Evolutionary conservation across 2,113 vertebrate genomes (phyloP).

Genomic region (Orthonyx spaldingii): DNA sequence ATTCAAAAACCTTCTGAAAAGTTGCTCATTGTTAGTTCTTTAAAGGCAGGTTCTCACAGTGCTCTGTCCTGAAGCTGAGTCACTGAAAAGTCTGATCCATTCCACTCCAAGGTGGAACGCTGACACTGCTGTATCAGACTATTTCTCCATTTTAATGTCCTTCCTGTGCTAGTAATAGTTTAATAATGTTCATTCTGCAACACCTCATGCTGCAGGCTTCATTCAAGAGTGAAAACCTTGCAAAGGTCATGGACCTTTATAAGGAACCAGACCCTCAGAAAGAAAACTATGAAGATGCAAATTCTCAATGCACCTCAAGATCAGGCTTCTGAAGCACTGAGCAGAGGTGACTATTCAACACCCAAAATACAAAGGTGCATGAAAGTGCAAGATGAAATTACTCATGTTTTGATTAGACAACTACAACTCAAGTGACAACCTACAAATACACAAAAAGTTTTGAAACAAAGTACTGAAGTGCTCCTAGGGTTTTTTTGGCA

Average conservation of each 20-base stretch:
- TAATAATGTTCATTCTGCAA: neutral
- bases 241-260: neutral
- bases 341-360: neutral
- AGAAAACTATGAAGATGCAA: neutral
- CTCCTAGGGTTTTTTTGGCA: neutral
- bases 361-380: neutral
- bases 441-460: neutral
- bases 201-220: neutral
- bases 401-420: neutral
- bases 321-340: neutral
- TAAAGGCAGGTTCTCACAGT: neutral
- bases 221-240: neutral
- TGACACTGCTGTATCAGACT: neutral
- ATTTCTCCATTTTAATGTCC: neutral
- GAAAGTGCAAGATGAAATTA: neutral
- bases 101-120: neutral
- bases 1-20: neutral
- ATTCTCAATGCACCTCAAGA: neutral
- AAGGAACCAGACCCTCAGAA: neutral
- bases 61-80: neutral
- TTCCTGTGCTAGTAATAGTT: neutral
- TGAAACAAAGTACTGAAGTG: neutral
- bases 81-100: neutral
- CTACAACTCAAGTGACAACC: neutral
- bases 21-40: neutral